These are phyloP conservation scores for Cheiracanthium punctorium DNA, from an alignment of 2,888 invertebrate genomes.

Conservation along the genomic window DNA sequence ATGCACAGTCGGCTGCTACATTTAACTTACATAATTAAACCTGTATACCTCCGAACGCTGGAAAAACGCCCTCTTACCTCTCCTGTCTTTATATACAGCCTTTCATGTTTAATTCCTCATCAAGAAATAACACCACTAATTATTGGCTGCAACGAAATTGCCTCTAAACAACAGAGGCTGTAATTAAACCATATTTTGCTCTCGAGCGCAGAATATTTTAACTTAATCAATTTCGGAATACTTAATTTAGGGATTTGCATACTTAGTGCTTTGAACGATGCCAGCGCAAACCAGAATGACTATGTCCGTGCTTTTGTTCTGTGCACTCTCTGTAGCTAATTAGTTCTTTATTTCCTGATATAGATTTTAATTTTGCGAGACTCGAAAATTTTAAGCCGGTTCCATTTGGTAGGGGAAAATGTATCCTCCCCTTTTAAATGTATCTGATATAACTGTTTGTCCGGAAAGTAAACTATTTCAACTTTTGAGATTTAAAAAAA, in stretches of 20 bases:
- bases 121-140: background rate
- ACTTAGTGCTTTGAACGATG: slow-evolving; percentile 30
- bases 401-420: too few species aligned
- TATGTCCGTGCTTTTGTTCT: background rate
- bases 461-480: too few species aligned
- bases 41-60: background rate
- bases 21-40: background rate
- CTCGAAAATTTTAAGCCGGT: background rate
- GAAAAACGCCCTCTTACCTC: background rate
- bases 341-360: slow-evolving; percentile 5
- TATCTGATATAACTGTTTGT: too few species aligned
- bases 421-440: too few species aligned
- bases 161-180: slow-evolving; percentile 54
- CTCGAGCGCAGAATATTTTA: slow-evolving; percentile 48
- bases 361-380: background rate
- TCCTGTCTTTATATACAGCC: background rate
- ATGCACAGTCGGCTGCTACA: background rate
- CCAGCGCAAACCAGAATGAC: background rate
- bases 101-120: background rate
- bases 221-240: slow-evolving; percentile 65
- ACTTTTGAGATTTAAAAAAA: too few species aligned
- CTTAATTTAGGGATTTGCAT: slow-evolving; percentile 68
- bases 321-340: background rate
- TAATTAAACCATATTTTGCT: slow-evolving; percentile 67
- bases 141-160: slow-evolving; percentile 24